phyloP scores from a whole-genome alignment of 2,113 vertebrate genomes.

The Vulpes vulpes region DNA sequence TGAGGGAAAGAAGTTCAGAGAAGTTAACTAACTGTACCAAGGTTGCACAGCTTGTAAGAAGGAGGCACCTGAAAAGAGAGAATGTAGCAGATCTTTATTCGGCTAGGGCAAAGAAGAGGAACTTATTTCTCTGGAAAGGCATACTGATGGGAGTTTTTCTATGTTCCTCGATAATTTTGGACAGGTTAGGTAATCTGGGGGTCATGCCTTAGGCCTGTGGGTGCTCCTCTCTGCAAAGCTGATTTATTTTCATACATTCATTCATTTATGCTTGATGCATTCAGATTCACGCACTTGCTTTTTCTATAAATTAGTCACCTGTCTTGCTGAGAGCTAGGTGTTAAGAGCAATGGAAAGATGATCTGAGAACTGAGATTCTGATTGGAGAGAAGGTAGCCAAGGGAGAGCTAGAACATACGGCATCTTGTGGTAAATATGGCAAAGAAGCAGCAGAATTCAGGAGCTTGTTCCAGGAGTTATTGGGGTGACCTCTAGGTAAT shows the following conservation, averaged over 20 bases:
- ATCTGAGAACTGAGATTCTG: slow-evolving; percentile 6
- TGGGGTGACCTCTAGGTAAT: slow-evolving; percentile 63
- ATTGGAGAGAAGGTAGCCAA: background rate
- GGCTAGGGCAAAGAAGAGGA: background rate
- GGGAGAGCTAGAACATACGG: background rate
- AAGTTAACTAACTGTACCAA: slow-evolving; percentile 11
- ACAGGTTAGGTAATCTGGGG: background rate
- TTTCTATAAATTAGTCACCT: background rate
- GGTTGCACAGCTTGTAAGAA: background rate
- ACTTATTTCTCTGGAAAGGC: background rate
- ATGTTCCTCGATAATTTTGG: background rate
- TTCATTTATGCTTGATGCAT: background rate
- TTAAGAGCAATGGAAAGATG: slow-evolving; percentile 19
- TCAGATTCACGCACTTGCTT: background rate
- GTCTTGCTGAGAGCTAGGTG: slow-evolving; percentile 35
- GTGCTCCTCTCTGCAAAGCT: background rate
- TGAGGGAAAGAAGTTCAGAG: background rate
- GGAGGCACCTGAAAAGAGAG: background rate
- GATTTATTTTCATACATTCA: background rate
- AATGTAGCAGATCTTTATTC: background rate
- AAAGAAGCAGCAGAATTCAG: background rate
- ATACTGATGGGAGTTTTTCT: background rate
- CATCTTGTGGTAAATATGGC: background rate
- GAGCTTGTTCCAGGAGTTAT: slow-evolving; percentile 21
- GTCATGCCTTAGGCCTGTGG: background rate